phyloP scores from a whole-genome alignment of 2,113 vertebrate genomes.

The Eurypyga helias region DNA sequence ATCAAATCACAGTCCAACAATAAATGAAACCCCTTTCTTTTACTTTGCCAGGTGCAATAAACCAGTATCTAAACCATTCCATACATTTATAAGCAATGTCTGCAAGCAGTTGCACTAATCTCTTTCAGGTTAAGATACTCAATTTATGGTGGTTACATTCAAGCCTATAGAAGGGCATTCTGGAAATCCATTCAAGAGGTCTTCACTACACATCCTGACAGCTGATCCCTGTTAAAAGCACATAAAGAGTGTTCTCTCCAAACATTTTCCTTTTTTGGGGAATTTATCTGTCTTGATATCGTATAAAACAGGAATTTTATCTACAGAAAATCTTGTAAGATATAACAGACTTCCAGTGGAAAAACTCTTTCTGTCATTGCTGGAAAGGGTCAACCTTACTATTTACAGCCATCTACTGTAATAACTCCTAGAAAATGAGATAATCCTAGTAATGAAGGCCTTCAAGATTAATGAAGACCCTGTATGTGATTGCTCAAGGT shows the following conservation, averaged over 20 bases:
- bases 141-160: neutral
- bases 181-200: neutral
- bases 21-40: neutral
- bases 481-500: neutral
- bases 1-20: neutral
- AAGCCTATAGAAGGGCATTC: neutral
- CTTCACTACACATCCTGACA: neutral
- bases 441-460: slow-evolving; percentile 19
- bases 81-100: neutral
- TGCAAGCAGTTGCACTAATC: neutral
- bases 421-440: neutral
- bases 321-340: neutral
- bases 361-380: neutral
- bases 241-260: neutral
- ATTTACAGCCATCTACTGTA: neutral
- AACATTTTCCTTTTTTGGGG: neutral
- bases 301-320: neutral
- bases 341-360: neutral
- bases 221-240: neutral
- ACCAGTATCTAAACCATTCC: neutral
- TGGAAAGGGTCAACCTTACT: neutral
- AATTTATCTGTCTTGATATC: neutral
- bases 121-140: neutral
- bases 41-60: neutral
- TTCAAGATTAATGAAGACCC: slow-evolving; percentile 6